Conservation (phyloP, 2,797 vertebrate species). For the Melanitta fusca region DNA sequence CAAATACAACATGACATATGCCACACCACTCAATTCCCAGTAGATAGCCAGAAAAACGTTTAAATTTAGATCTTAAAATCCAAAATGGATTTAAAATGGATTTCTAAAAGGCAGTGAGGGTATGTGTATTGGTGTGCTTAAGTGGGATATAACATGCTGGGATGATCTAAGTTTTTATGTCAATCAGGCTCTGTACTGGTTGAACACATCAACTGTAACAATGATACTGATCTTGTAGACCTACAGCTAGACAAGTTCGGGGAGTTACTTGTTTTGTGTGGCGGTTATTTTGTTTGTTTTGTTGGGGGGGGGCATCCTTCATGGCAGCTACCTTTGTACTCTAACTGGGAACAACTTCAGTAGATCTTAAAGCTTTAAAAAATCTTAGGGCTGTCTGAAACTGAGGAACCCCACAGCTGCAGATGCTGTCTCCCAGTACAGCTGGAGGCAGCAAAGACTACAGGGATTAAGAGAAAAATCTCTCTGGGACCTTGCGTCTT, state of each 20-base stretch:
- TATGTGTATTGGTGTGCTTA: background rate
- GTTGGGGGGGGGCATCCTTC: background rate
- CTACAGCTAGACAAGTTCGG: background rate
- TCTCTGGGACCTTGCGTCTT: background rate
- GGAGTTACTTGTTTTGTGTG: background rate
- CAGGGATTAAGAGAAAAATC: background rate
- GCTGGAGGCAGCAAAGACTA: background rate
- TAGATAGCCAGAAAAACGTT: background rate
- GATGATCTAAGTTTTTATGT: background rate
- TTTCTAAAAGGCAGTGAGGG: background rate
- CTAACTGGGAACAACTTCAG: background rate
- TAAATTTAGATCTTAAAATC: too few relatives aligned
- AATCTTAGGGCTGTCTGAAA: background rate
- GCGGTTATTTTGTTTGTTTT: background rate
- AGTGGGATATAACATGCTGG: background rate
- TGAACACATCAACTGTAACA: background rate
- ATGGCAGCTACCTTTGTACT: background rate
- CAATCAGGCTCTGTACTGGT: background rate
- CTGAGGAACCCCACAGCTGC: background rate
- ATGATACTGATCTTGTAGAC: too few relatives aligned
- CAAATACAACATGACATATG: background rate
- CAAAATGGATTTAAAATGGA: too few relatives aligned
- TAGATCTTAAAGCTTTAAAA: background rate
- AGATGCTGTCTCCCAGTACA: background rate
- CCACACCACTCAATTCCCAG: background rate